Evolutionary conservation across 2,113 vertebrate species (phyloP), one percentile per base, ranked within the genome.

Genomic region (Chelonoidis abingdonii): DNA sequence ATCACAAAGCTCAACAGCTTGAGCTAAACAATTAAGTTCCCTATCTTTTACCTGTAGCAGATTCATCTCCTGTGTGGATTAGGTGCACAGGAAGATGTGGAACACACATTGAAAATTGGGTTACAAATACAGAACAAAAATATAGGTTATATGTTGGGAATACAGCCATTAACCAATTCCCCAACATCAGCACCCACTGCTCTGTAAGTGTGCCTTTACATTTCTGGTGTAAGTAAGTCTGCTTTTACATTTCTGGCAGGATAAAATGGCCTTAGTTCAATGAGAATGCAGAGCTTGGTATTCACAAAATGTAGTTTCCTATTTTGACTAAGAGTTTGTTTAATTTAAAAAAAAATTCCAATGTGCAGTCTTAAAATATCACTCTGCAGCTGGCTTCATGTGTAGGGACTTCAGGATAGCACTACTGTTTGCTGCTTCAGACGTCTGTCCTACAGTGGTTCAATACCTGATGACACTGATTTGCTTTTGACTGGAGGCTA

Each of bases 401-500:
- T 44, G 65, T 38, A 89, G 25, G 57, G 25, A 44, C 22, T 89
- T 92, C 4, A 81, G 12, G 31, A 29, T 3, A 19, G 38, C n/a
- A 31, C 50, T 88, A 82, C 69, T 91, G 57, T 80, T 94, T 85
- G 75, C 24, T 78, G 10, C 89, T 96, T 92, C 84, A 91, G 96
- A 89, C 79, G 96, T 65, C 84, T 29, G 31, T 90, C 89, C 88
- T 94, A 69, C 95, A 96, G 86, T 80, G 91, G 86, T 78, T 80
- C 82, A 95, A 80, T 21, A 76, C 84, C 95, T 93, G 94, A 88
- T 93, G 91, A 90, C 83, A 86, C 35, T 84, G 80, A 93, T 95
- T 92, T 93, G 80, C 75, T 96, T 82, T 90, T 94, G 88, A 84
- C 82, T 90, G 82, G 84, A 89, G 90, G 24, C 50, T 93, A 80